phyloP scores from a whole-genome alignment of 92 coral and sea anemone species.

The Palythoa heliodiscus region DNA sequence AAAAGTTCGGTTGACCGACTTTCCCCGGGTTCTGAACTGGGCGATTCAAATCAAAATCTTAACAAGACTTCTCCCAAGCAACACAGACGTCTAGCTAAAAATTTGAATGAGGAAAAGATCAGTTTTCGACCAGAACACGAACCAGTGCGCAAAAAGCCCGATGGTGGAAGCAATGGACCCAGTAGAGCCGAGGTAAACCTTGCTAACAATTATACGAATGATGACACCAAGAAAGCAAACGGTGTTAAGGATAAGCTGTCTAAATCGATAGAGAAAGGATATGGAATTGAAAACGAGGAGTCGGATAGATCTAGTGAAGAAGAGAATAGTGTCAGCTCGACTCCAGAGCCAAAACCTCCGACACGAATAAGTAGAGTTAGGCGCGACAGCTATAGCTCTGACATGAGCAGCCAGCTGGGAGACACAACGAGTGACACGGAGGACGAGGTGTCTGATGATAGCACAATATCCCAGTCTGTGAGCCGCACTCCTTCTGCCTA shows the following conservation, averaged over 20 bases:
- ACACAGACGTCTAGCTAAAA: background rate
- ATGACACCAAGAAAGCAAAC: background rate
- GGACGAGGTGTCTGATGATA: conserved; percentile 21
- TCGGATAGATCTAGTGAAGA: background rate
- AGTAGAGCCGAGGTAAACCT: conserved; percentile 1
- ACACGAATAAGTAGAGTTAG: background rate
- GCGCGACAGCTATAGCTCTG: background rate
- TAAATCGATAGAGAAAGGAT: background rate
- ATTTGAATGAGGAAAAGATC: background rate
- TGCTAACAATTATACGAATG: background rate
- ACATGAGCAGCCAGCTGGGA: background rate
- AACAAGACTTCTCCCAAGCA: background rate
- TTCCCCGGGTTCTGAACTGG: conserved; percentile 7
- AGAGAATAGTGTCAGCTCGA: background rate
- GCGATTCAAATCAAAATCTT: background rate
- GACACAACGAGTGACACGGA: conserved; percentile 12
- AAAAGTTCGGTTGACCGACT: conserved; percentile 21
- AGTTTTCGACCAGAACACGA: conserved; percentile 21
- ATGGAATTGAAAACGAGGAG: background rate
- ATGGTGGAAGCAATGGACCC: conserved; percentile 21
- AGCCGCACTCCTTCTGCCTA: conserved; percentile 13
- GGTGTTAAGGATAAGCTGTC: background rate
- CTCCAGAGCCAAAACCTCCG: background rate
- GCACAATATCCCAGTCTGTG: background rate
- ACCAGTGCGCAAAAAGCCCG: conserved; percentile 34